Base-by-base conservation (phyloP, 64 coral and sea anemone species). In the Montipora foliosa region DNA sequence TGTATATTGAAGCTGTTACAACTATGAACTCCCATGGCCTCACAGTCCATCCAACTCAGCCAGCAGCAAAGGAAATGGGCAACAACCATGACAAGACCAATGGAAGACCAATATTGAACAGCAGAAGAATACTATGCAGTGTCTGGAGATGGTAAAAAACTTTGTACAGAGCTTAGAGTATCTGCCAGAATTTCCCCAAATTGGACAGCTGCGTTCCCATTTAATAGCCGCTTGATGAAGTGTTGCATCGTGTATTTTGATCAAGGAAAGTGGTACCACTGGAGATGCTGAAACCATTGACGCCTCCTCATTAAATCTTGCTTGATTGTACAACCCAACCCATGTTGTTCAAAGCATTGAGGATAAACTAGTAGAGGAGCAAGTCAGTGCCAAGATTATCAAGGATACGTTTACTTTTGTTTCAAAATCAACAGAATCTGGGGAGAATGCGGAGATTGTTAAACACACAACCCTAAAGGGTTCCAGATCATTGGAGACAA, bases 401-500 rank as follows among this genome's bases (percentile, higher is more conserved):
- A 64, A 64, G 60, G 60, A 64, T 15, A 64, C 60, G 12, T 64
- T 6, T 64, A 11, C 60, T 15, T 64, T 64, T 64, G 60, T 64
- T 64, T 6, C 60, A 64, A 64, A 64, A 64, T 64, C 60, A 15
- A 64, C 60, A 64, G 60, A 64, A 64, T 11, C 4, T 10, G 60
- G 60, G 7, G 60, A 64, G 7, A 11, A 64, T 64, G 60, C 12
- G 2, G 13, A 14, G 60, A 11, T 64, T 64, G 60, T 11, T 10
- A 64, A 64, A 64, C 60, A 64, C 60, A 10, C 60, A 64, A 11
- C 60, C 60, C 60, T 64, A 64, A 64, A 17, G 77, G 77, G 8
- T 91, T 22, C 44, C 89, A 91, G 77, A 91, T 82, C 47, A 91
- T 82, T 13, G 89, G 89, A 20, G 89, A 91, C 14, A 91, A 91